Base-by-base conservation (phyloP, 2,797 vertebrate species). In the Ciconia nigra region DNA sequence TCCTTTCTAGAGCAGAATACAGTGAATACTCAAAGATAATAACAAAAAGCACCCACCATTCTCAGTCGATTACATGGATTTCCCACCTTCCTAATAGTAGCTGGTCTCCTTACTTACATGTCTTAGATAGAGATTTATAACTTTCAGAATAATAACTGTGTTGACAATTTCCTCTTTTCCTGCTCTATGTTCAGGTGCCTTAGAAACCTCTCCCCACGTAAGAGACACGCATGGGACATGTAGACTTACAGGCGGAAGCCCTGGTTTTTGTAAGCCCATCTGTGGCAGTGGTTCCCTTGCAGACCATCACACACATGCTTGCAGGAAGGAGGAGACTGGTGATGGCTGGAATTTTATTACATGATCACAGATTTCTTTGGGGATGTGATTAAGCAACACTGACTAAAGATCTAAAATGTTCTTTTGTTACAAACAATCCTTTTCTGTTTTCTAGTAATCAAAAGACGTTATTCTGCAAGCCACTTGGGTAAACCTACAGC, bases 51-150 rank as follows among this genome's bases (percentile, higher is more conserved):
- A 63, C 5, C 10, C 0, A 63, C 44, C 37, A 65, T 15, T 15
- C 35, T 24, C 25, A 16, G 35, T 1, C 1, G 0, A 22, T 31
- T 8, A 63, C 1, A 0, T 2, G 39, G 16, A 59, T 29, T 26
- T 11, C 17, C 46, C 41, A 47, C 21, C 18, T 65, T 65, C n/a
- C 59, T 11, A 16, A 35, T 0, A 55, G 3, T 3, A n/a, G 14
- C 2, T 65, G 51, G 9, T 29, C 65, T 89, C 58, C 52, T 58
- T 58, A 13, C 29, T 59, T 46, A 9, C 3, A 7, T 1, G 2
- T 15, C 46, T 62, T 25, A 18, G 3, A 22, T 1, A 28, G 41
- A 71, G 11, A 41, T 42, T n/a, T 26, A 18, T 20, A 70, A 39
- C 2, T 4, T 21, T 70, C 61, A 47, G 28, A 62, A 7, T 25